Evolutionary conservation across 2,797 vertebrate species (phyloP).

Genomic region (Babyrousa celebensis): DNA sequence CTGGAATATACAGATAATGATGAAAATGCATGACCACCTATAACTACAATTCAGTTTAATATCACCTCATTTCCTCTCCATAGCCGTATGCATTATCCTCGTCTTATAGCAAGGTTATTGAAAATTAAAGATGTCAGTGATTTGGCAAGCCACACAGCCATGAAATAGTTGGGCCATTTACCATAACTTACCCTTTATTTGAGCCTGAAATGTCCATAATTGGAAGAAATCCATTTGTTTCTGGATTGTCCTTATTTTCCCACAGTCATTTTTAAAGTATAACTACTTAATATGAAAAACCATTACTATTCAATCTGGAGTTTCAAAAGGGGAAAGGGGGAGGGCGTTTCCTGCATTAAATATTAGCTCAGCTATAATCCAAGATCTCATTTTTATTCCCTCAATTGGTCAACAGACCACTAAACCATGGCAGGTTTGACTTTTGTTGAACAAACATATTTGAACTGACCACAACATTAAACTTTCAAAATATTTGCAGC

Average conservation of each 20-base stretch:
- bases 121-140: neutral
- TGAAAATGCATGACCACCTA: too few species aligned
- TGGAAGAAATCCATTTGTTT: constrained; percentile 49
- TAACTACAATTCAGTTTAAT: neutral
- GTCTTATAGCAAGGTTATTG: neutral
- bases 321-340: neutral
- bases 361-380: constrained; percentile 42
- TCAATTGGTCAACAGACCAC: constrained; percentile 50
- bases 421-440: neutral
- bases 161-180: neutral
- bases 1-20: neutral
- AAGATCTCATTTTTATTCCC: neutral
- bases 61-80: neutral
- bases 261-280: constrained; percentile 13
- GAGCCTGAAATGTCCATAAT: neutral
- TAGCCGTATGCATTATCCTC: neutral
- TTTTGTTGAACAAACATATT: constrained; percentile 51
- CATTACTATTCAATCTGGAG: constrained; percentile 4
- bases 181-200: neutral
- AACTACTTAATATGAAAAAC: constrained; percentile 44
- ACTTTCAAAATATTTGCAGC: constrained; percentile 12
- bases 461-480: constrained; percentile 46
- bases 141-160: neutral
- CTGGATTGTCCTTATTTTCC: constrained; percentile 21
- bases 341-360: neutral